Percentiles rank a stretch among this genome's conserved stretches.
Evolutionary conservation across 2,113 vertebrate genomes (phyloP).

Genomic region (Muscicapa adusta): DNA sequence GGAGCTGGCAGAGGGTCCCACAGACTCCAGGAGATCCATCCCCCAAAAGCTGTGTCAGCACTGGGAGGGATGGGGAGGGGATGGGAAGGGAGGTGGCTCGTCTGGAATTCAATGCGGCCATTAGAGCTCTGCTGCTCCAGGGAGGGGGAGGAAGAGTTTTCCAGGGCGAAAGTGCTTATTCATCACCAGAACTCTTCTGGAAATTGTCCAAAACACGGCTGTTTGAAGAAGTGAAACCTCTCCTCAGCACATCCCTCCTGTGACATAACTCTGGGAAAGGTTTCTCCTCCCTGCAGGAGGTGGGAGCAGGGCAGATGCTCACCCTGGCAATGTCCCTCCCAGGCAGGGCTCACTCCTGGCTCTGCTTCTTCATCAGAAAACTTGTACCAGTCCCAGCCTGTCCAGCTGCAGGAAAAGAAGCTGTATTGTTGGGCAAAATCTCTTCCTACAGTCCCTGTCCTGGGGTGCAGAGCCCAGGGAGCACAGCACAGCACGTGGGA

Average conservation of each 20-base stretch:
- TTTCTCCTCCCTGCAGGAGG: neutral
- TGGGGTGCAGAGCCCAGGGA: neutral
- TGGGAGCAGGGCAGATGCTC: neutral
- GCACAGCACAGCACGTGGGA: neutral
- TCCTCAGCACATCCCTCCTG: neutral
- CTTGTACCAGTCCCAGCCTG: neutral
- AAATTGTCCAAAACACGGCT: neutral
- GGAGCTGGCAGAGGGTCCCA: neutral
- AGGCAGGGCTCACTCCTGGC: neutral
- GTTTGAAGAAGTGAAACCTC: neutral
- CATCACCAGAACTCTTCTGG: conserved; percentile 20
- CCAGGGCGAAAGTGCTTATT: conserved; percentile 31
- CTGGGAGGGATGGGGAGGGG: neutral
- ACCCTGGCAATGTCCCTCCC: neutral
- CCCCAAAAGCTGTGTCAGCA: neutral
- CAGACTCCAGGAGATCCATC: neutral
- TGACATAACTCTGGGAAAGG: neutral
- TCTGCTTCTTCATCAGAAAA: neutral
- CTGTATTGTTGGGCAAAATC: neutral
- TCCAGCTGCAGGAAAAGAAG: neutral
- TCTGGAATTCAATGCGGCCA: neutral
- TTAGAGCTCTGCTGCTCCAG: neutral
- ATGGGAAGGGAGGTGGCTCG: neutral
- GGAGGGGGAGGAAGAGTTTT: neutral
- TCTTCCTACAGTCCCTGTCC: neutral